A percentile compares a stretch with the other conserved stretches of the same genome.
Evolutionary conservation across 1,140 invertebrate genomes (phyloP).

Genomic region (Drosophila equinoxialis): DNA sequence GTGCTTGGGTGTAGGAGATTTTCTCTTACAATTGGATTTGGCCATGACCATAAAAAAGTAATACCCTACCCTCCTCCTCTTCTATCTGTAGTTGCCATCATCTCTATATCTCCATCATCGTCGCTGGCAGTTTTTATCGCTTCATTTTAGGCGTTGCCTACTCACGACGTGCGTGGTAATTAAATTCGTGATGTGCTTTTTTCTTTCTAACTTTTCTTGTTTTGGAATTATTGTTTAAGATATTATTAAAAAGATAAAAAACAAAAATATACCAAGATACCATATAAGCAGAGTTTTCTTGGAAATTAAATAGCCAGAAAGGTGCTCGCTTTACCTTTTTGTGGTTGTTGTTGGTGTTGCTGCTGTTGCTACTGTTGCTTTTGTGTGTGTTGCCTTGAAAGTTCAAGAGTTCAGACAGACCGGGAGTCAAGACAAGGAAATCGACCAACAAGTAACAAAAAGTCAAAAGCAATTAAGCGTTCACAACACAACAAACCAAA

Average conservation of each 20-base stretch:
- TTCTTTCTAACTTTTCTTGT: slow-evolving; percentile 32
- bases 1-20: slow-evolving; percentile 9
- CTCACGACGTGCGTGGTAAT: slow-evolving; percentile 57
- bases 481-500: slow-evolving; percentile 35
- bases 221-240: slow-evolving; percentile 42
- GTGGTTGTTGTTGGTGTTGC: background rate
- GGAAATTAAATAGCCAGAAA: slow-evolving; percentile 41
- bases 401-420: slow-evolving; percentile 64
- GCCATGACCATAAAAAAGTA: slow-evolving; percentile 24
- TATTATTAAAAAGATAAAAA: slow-evolving; percentile 71
- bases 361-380: background rate
- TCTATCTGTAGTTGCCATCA: background rate
- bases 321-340: slow-evolving; percentile 21
- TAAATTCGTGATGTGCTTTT: slow-evolving; percentile 61
- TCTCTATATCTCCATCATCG: background rate
- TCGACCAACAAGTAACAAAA: slow-evolving; percentile 39
- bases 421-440: slow-evolving; percentile 55
- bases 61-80: background rate
- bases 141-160: slow-evolving; percentile 47
- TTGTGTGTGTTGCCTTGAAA: slow-evolving; percentile 61
- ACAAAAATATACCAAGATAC: background rate
- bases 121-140: slow-evolving; percentile 34
- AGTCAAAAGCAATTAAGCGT: slow-evolving; percentile 72
- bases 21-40: slow-evolving; percentile 22
- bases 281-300: slow-evolving; percentile 35